Base-by-base conservation (phyloP, 1,140 invertebrate species). In the Zophobas morio region DNA sequence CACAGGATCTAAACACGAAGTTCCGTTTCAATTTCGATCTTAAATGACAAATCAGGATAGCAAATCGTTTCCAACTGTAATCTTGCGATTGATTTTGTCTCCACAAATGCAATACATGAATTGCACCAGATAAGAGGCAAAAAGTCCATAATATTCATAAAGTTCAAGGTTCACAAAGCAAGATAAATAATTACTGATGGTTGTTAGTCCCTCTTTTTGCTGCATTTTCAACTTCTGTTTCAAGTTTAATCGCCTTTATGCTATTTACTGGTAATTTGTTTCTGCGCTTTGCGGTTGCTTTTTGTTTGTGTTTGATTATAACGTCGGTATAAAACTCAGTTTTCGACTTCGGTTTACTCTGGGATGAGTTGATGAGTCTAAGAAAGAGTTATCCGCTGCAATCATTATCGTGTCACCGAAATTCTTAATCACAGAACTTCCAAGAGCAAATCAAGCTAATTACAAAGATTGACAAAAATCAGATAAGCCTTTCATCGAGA, bases 151-250 rank as follows among this genome's bases (percentile, higher is more conserved):
- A 0, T 60, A 3, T 53, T 8, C 36, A 35, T 39, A 8, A 60
- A 60, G 56, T 60, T 60, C 56, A 60, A 39, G 56, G 56, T 36
- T 60, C 56, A 60, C 4, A 20, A 20, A 20, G 20, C 20, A 6
- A 60, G 56, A 60, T 60, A 60, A 60, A 33, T 60, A 35, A 60
- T 60, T 60, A 60, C 56, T 8, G 42, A 20, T 20, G 20, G 20
- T 20, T 20, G 42, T 46, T 46, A 39, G 56, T 36, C 56, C 37
- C 56, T 60, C 36, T 33, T 36, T 60, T 60, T 36, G 36, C 37
- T 60, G 20, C 56, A 60, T 36, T 8, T 46, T 36, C 35, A 60
- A 60, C n/a, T 6, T 39, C 36, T 39, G 53, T 54, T 54, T 20
- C 20, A 20, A 20, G 20, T 20, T 20, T 20, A 20, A 20, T 20